Conservation (phyloP, 2,888 invertebrate genomes). For the Hoplodrina ambigua region DNA sequence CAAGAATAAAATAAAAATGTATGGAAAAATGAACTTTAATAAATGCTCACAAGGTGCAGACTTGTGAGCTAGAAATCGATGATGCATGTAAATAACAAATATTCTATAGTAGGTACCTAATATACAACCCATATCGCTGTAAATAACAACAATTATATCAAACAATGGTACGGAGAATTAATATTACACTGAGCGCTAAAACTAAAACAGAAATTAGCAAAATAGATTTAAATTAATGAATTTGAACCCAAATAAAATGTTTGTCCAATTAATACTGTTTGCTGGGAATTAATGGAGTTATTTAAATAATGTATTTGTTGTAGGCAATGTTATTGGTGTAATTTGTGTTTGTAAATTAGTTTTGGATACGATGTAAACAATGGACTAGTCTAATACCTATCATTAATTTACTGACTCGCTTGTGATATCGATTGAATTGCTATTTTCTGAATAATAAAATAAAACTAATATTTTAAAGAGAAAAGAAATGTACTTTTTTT, state of each 20-base stretch:
- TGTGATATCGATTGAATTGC: no score
- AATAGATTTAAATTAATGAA: conserved; percentile 10
- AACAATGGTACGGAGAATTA: neutral
- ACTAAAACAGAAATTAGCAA: conserved; percentile 2
- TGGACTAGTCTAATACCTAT: neutral
- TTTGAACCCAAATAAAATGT: conserved; percentile 25
- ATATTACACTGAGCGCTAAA: neutral
- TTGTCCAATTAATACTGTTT: conserved; percentile 23
- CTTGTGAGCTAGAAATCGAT: no score
- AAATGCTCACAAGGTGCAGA: no score
- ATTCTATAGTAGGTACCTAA: no score
- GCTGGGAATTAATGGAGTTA: conserved; percentile 21
- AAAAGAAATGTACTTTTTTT: no score
- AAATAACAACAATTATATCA: neutral
- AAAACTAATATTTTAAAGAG: no score
- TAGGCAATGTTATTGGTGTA: conserved; percentile 4
- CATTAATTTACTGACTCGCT: neutral
- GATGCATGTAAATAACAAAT: no score
- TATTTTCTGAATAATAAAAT: no score
- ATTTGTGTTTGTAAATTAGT: conserved; percentile 17
- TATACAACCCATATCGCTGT: no score
- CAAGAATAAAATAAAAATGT: no score
- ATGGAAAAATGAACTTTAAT: no score
- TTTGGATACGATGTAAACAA: conserved; percentile 3
- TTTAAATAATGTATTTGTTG: conserved; percentile 23